phyloP scores from a whole-genome alignment of 2,888 invertebrate species.

The Acrobasis suavella region DNA sequence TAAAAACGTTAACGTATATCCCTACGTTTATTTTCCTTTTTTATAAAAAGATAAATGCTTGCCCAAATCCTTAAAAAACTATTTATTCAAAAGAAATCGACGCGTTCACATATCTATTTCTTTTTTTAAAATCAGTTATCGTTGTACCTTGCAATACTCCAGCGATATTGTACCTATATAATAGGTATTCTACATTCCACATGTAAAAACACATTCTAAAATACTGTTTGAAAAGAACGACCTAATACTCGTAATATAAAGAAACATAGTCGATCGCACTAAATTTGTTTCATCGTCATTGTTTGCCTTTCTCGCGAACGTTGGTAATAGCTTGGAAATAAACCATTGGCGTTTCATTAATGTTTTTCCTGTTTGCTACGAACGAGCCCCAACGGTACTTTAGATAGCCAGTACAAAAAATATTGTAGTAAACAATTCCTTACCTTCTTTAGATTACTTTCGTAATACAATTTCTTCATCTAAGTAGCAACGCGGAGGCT shows the following conservation, averaged over 20 bases:
- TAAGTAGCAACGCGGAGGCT: background rate
- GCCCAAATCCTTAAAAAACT: background rate
- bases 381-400: background rate
- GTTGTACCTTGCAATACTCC: background rate
- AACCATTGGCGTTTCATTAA: constrained; percentile 9
- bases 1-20: too few relatives aligned
- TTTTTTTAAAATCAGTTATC: background rate
- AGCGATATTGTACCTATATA: background rate
- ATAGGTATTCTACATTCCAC: too few relatives aligned
- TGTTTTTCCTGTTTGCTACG: constrained; percentile 16
- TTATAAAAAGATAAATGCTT: background rate
- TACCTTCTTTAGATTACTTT: background rate
- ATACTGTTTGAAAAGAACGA: background rate
- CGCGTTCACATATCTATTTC: background rate
- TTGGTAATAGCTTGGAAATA: background rate
- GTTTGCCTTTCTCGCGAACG: background rate
- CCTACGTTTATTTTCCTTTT: too few relatives aligned
- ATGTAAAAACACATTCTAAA: too few relatives aligned
- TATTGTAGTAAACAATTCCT: background rate
- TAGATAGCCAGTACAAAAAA: constrained; percentile 4
- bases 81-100: constrained; percentile 1
- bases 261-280: background rate
- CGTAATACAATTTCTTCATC: background rate
- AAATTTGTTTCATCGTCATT: background rate
- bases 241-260: background rate